Base-by-base conservation (phyloP, 1,140 invertebrate species). In the Delia radicum region DNA sequence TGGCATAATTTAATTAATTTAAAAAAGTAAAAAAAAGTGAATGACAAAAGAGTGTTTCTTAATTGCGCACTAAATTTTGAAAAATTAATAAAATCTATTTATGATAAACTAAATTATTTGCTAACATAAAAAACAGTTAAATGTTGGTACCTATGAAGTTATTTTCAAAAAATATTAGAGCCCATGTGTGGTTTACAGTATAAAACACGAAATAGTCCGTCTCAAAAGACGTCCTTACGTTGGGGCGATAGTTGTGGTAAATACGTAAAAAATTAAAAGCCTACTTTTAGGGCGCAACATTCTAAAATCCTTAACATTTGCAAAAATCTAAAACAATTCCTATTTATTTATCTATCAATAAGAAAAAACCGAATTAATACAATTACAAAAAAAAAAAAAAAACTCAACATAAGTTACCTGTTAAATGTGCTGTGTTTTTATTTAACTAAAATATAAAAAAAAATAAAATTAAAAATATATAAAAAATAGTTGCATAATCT, bases 161-260 rank as follows among this genome's bases (percentile, higher is more conserved):
- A 6, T 24, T 69, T 69, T 33, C n/a, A 3, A 21, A 12, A 37
- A 69, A 33, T 31, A 69, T 33, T 18, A 69, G 89, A 89, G 92
- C 93, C 91, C 92, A 96, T 96, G 95, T 95, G 93, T 90, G 93
- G 94, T 89, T 91, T 95, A 92, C 94, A 91, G 88, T 96, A 96
- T 93, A 96, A 92, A 90, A 96, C 95, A 87, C 93, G 94, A 89
- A 96, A 96, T 89, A 95, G 94, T 90, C 95, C 95, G 89, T 96
- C 94, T 88, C 94, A 96, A 90, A 96, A 96, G 91, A 96, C 95
- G 87, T 95, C 94, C 87, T 92, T 96, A 80, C 92, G 95, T 88
- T 96, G 95, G 95, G 94, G 95, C 86, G 95, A 96, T 89, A 95
- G 94, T 89, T 96, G 95, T 46, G 18, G 72, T 31, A 24, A 65